These are phyloP conservation scores for Scaptomyza flava DNA, from an alignment of 2,888 invertebrate species.

Conservation along the genomic window DNA sequence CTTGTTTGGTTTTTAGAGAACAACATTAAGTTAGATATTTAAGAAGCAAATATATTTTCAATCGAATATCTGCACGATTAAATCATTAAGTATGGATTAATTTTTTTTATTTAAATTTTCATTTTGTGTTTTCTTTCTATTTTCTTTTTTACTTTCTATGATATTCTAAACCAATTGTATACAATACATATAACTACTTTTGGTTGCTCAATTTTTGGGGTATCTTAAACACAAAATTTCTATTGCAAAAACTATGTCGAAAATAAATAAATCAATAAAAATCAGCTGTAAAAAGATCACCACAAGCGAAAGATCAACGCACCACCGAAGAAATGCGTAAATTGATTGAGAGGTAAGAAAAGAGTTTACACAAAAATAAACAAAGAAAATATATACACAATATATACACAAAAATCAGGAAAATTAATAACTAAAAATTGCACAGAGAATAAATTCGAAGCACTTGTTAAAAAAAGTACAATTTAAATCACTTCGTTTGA, in stretches of 20 bases:
- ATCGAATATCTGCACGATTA: slow-evolving; percentile 18
- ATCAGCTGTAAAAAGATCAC: slow-evolving; percentile 87
- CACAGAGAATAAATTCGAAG: slow-evolving; percentile 27
- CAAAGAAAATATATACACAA: slow-evolving; percentile 23
- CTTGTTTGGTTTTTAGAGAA: slow-evolving; percentile 17
- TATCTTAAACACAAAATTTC: slow-evolving; percentile 55
- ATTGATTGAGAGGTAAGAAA: slow-evolving; percentile 96
- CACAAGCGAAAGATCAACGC: slow-evolving; percentile 94
- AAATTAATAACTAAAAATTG: slow-evolving; percentile 30
- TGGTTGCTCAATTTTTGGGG: slow-evolving; percentile 47
- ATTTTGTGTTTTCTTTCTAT: slow-evolving; percentile 53
- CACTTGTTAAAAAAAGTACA: not conserved
- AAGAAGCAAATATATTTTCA: not conserved
- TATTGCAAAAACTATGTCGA: slow-evolving; percentile 47
- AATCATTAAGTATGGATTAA: not conserved
- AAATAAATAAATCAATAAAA: slow-evolving; percentile 37
- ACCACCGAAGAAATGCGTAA: slow-evolving; percentile 98
- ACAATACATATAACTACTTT: slow-evolving; percentile 33
- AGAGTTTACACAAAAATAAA: slow-evolving; percentile 11
- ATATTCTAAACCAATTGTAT: slow-evolving; percentile 33
- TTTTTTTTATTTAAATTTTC: slow-evolving; percentile 37
- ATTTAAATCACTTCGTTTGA: not conserved
- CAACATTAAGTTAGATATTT: slow-evolving; percentile 21
- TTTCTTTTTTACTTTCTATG: slow-evolving; percentile 45
- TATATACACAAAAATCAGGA: not conserved